Evolutionary conservation across 1,140 invertebrate species (phyloP).

Genomic region (Mizuhopecten yessoensis): DNA sequence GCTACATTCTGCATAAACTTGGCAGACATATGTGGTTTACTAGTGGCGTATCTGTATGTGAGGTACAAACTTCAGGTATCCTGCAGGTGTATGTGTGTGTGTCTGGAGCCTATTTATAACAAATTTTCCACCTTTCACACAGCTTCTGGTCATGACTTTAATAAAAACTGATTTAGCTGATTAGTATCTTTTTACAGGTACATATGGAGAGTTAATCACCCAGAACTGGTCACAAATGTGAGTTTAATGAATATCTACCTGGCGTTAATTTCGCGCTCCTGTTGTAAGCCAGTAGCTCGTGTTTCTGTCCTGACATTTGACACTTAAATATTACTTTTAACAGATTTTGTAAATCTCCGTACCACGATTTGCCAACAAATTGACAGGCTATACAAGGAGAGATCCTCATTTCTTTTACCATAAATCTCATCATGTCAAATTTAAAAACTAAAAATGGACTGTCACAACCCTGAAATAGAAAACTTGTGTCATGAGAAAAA

Average conservation of each 20-base stretch:
- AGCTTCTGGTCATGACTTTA: background rate
- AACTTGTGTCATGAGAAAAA: background rate
- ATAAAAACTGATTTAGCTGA: background rate
- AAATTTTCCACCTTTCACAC: slow-evolving; percentile 29
- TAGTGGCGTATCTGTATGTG: no score
- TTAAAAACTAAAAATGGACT: background rate
- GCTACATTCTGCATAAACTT: no score
- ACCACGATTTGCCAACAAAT: slow-evolving; percentile 2
- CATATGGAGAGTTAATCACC: slow-evolving; percentile 8
- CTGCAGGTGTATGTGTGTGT: background rate
- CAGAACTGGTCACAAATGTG: slow-evolving; percentile 30
- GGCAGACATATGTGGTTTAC: no score
- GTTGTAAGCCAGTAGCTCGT: background rate
- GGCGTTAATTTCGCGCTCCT: slow-evolving; percentile 30
- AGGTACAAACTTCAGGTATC: background rate
- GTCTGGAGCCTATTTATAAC: background rate
- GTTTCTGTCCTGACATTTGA: slow-evolving; percentile 28
- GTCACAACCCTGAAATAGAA: background rate
- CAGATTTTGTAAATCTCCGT: background rate
- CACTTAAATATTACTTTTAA: slow-evolving; percentile 23
- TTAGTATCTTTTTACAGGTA: background rate
- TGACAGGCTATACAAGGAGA: background rate
- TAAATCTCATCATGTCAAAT: slow-evolving; percentile 17
- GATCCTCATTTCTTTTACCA: background rate
- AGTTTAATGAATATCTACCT: slow-evolving; percentile 4